phyloP scores from a whole-genome alignment of 2,797 vertebrate genomes.

The Pagetopsis macropterus region DNA sequence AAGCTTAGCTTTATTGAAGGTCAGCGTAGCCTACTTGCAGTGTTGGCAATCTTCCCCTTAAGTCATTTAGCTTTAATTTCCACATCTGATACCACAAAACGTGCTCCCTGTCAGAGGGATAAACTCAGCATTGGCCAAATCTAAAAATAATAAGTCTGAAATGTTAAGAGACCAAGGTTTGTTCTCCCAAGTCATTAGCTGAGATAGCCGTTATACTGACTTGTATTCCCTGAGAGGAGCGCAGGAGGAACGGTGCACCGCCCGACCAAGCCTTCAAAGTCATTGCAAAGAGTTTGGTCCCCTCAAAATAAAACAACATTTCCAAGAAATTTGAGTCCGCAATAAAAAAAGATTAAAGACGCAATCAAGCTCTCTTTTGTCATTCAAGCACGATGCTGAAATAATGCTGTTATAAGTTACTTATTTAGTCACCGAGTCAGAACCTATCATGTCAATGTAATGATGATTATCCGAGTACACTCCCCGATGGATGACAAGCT shows the following conservation, averaged over 20 bases:
- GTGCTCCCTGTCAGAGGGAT: constrained; percentile 84
- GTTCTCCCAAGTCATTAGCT: constrained; percentile 90
- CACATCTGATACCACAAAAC: constrained; percentile 88
- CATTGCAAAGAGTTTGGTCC: constrained; percentile 83
- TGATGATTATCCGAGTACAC: constrained; percentile 68
- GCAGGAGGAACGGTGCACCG: constrained; percentile 73
- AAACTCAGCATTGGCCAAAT: constrained; percentile 85
- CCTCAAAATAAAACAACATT: constrained; percentile 59
- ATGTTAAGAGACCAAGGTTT: constrained; percentile 89
- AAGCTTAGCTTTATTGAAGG: constrained; percentile 86
- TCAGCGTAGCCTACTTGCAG: constrained; percentile 87
- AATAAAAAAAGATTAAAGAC: constrained; percentile 20
- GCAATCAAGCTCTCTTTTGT: constrained; percentile 14
- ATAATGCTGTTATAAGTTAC: constrained; percentile 54
- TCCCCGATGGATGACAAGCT: constrained; percentile 77
- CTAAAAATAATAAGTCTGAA: constrained; percentile 90
- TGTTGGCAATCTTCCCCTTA: constrained; percentile 85
- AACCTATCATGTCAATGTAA: constrained; percentile 75
- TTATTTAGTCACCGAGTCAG: constrained; percentile 66
- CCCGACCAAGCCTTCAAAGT: constrained; percentile 84
- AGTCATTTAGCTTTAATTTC: constrained; percentile 90
- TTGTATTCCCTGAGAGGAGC: constrained; percentile 82
- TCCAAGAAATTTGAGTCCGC: constrained; percentile 43
- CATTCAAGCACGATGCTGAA: constrained; percentile 20
- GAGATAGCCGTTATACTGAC: constrained; percentile 85